Base-by-base conservation (phyloP, 2,888 invertebrate species). In the Synergus laeviventris region DNA sequence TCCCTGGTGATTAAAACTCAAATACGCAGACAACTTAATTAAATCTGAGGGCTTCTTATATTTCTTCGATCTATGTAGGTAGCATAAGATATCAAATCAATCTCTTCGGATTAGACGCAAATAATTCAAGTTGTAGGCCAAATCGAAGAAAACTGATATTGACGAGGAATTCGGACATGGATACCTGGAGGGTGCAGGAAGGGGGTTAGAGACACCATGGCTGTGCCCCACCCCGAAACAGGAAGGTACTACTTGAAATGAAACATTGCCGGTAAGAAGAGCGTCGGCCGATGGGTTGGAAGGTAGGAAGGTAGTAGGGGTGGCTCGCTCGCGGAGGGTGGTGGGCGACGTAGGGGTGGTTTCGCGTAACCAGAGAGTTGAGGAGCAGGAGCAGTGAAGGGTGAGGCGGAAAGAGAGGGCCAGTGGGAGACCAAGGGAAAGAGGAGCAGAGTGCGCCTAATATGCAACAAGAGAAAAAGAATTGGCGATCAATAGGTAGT, bases 401-500 rank as follows among this genome's bases (percentile, higher is more conserved):
- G 45, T 70, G 70, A 70, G 45, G 45, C 45, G n/a, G 24, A 70
- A 70, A 79, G 82, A 81, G 79, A 61, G 79, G 73, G 77, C 76
- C 75, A 79, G 85, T 82, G 83, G 81, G 82, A 81, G 80, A 74
- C 75, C 62, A 83, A 76, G 84, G 81, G 81, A 82, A 81, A 82
- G 85, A 82, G 84, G 84, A 86, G 85, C 85, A 86, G 89, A 89
- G 89, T 87, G 88, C 89, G 89, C 89, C 90, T 90, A 90, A 91
- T 91, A 90, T 91, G 90, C 90, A 91, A 90, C 90, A 90, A 89
- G 90, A 90, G 90, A 91, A 90, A 90, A 91, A 90, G 90, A 91
- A 91, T 90, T 88, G 90, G 87, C 90, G 90, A 91, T 90, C 90
- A 91, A 90, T 90, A 90, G 91, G 90, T 90, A 90, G 90, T 90